A percentile compares a stretch with the other conserved stretches of the same genome.
These are phyloP conservation scores for Drosophila eohydei DNA, from an alignment of 2,888 invertebrate genomes.

Conservation along the genomic window DNA sequence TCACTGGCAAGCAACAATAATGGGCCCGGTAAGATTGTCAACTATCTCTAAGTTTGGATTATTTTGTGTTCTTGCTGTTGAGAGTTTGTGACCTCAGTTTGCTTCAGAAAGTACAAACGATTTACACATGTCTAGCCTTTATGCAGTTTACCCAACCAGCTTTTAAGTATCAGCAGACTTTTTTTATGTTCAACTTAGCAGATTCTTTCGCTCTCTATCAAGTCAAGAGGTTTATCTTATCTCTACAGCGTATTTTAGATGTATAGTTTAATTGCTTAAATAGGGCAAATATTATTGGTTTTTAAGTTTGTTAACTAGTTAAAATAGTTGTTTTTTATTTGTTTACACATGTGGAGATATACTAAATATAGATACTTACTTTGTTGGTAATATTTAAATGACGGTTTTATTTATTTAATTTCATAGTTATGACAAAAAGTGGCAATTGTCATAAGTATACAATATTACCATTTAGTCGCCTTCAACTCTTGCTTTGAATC, in stretches of 20 bases:
- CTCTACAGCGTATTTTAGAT: background rate
- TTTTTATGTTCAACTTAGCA: background rate
- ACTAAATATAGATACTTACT: background rate
- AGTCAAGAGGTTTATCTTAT: background rate
- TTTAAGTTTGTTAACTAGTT: background rate
- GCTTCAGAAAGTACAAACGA: background rate
- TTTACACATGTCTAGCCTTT: background rate
- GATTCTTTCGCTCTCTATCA: background rate
- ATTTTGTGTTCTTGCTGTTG: constrained; percentile 4
- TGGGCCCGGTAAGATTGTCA: constrained; percentile 91
- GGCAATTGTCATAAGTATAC: background rate
- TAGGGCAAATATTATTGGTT: background rate
- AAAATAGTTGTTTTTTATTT: background rate
- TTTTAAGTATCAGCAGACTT: background rate
- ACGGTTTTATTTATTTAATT: background rate
- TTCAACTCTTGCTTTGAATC: background rate
- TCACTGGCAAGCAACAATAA: constrained; percentile 99
- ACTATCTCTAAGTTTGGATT: constrained; percentile 15
- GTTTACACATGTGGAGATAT: background rate
- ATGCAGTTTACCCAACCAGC: background rate
- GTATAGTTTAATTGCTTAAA: background rate
- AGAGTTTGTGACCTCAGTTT: constrained; percentile 6
- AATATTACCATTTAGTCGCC: background rate
- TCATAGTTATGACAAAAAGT: background rate
- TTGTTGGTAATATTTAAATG: background rate